Percentiles rank a stretch among this genome's conserved stretches.
Evolutionary conservation across 2,888 invertebrate genomes (phyloP).

Genomic region (Ormyrus rosae): DNA sequence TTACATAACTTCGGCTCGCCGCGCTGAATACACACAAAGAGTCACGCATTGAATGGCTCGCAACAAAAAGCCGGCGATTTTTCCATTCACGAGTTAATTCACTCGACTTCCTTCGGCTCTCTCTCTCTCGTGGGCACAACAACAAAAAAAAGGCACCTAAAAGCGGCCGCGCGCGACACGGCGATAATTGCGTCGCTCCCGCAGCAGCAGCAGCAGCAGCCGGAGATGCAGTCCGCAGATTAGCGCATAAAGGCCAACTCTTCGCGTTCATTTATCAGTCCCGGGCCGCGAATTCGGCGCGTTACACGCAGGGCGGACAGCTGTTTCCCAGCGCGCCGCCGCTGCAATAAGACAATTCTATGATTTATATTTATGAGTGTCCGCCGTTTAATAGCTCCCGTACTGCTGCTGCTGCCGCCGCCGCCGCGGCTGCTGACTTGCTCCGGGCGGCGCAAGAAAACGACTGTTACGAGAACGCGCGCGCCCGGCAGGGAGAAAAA

Average conservation of each 20-base stretch:
- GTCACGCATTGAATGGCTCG: no score
- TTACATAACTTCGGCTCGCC: no score
- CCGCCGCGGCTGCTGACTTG: conserved; percentile 16
- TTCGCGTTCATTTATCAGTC: conserved; percentile 39
- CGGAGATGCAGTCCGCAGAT: conserved; percentile 29
- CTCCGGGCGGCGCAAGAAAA: conserved; percentile 19
- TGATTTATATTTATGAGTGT: conserved; percentile 73
- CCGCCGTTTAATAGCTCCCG: conserved; percentile 71
- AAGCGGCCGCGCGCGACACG: conserved; percentile 9
- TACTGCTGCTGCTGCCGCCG: conserved; percentile 30
- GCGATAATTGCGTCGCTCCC: conserved; percentile 30
- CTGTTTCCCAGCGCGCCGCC: conserved; percentile 63
- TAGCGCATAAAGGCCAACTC: conserved; percentile 23
- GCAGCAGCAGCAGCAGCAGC: not conserved
- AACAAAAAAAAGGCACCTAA: not conserved
- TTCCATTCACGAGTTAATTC: conserved; percentile 5
- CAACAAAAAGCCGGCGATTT: no score
- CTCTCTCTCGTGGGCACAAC: not conserved
- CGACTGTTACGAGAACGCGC: conserved; percentile 5
- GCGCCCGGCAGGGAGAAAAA: conserved; percentile 4
- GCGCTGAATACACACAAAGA: no score
- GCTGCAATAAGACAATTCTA: conserved; percentile 70
- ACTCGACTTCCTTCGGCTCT: not conserved
- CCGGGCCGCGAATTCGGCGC: conserved; percentile 28
- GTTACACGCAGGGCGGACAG: conserved; percentile 62